Base-by-base conservation (phyloP, 2,888 invertebrate species). In the Epiblema foenella region DNA sequence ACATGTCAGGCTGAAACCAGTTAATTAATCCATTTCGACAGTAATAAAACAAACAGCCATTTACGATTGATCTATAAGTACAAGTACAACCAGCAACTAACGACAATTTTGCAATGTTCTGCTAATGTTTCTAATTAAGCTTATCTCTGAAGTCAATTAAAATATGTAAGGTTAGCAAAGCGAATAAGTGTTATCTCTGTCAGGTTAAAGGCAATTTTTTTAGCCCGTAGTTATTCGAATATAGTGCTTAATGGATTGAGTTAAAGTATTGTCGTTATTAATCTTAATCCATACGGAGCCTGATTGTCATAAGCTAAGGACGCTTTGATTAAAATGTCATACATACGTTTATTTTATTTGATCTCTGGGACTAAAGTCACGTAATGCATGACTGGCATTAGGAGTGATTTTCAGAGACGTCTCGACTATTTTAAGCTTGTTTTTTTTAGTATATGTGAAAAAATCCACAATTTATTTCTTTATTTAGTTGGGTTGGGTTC, bases 81-180 rank as follows among this genome's bases (percentile, higher is more conserved):
- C 5, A 56, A n/a, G 63, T 46, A 42, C 7, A 46, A 33, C 24
- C 51, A 33, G 49, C 51, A 64, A n/a, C 29, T 24, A 49, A 24
- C 42, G 56, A 66, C 66, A 71, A n/a, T 71, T 66, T 71, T 51
- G 71, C 56, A 66, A 71, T 56, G 51, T 29, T 20, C 59, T 24
- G n/a, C 60, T 68, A 68, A 33, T 49, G 46, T 49, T 69, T 69
- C 56, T 56, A 69, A 69, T 69, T 65, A 65, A 17, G 24, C 20
- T 69, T 64, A 65, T 65, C 69, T 63, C 37, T 37, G 9, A 18
- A 69, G 18, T 51, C 63, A 69, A 69, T 63, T 69, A 69, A 69
- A 63, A 49, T 49, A 29, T 33, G 20, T 62, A 39, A 46, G 39
- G 42, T 52, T 64, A 29, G 65, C 65, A 65, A 65, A 65, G 24